Base-by-base conservation (phyloP, 2,113 vertebrate species). In the Sula dactylatra region DNA sequence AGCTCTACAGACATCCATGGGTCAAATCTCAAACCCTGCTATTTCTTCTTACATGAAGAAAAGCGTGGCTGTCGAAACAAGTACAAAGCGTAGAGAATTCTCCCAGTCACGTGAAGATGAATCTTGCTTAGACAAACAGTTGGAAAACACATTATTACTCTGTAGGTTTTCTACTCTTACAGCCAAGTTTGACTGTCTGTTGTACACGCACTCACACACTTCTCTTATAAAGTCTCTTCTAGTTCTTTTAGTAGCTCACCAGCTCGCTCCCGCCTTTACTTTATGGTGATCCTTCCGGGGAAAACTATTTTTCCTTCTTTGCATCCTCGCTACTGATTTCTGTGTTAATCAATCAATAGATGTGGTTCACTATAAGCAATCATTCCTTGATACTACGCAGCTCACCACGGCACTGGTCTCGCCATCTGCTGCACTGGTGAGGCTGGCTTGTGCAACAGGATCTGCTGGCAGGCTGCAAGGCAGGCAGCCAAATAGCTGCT, bases 401-500 rank as follows among this genome's bases (percentile, higher is more conserved):
- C 72, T 82, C 90, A 15, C 71, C 85, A 27, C 0, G 0, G 82
- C 11, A 2, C 90, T 56, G 59, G 32, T 36, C 72, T 27, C 2
- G 1, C 96, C 95, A 92, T 94, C 90, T 95, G 97, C 85, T 74
- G 40, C 3, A 1, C 94, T 74, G 82, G 59, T 79, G 86, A 67
- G 65, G 47, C 82, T 79, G 88, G 29, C 90, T 64, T 45, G 61
- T 74, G 78, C 61, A 80, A 69, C 61, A 64, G 70, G 40, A n/a
- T 47, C 65, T 79, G 89, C 93, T 79, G 96, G 94, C 93, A 73
- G 38, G 83, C 91, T 82, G 40, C 55, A 19, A 49, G 87, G 92
- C 94, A 67, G 52, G 55, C 92, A 70, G 95, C 95, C 94, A 96
- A 82, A 76, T 34, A 66, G 74, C 85, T 94, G 94, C 90, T 88